Base-by-base conservation (phyloP, 2,888 invertebrate genomes). In the Drosophila macrospina region DNA sequence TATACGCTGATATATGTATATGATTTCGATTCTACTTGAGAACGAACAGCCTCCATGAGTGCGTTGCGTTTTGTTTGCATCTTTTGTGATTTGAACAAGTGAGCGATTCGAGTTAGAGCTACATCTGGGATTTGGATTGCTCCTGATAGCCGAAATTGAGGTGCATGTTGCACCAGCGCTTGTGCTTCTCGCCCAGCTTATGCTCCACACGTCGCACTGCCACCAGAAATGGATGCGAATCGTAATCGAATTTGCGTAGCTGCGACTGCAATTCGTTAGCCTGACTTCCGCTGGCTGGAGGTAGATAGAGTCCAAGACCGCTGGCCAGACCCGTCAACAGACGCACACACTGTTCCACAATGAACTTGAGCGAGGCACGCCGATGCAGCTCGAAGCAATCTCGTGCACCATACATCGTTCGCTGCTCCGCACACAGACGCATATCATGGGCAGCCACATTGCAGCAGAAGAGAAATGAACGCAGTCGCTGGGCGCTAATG, bases 311-410 rank as follows among this genome's bases (percentile, higher is more conserved):
- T 11, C 78, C 77, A 13, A 82, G 48, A 6, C 86, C 83, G 15
- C 77, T 77, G 34, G 76, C 73, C 55, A 88, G 70, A 4, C 89
- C 90, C 4, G 70, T 69, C 7, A 85, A 59, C 55, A 91, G 65
- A 15, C 90, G 89, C 0, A 91, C 89, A 62, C 90, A 91, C 56
- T 91, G 90, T 62, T 91, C 90, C 11, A 92, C 92, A 45, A 92
- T 91, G 54, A 92, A 92, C 75, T 90, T 91, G 13, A 92, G 79
- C 32, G 91, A 88, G n/a, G 92, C 91, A 39, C 92, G 90, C 7
- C 92, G 89, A 86, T 92, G 92, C 77, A 91, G 80, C 67, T 92
- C 91, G 30, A 92, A 92, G 30, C 92, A 91, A 57, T 92, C 92
- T 1, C 90, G 88, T 15, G 78, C 77, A 1, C 92, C 92, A 37